These are phyloP conservation scores for Molossus molossus DNA, from an alignment of 2,797 vertebrate genomes.

Conservation along the genomic window DNA sequence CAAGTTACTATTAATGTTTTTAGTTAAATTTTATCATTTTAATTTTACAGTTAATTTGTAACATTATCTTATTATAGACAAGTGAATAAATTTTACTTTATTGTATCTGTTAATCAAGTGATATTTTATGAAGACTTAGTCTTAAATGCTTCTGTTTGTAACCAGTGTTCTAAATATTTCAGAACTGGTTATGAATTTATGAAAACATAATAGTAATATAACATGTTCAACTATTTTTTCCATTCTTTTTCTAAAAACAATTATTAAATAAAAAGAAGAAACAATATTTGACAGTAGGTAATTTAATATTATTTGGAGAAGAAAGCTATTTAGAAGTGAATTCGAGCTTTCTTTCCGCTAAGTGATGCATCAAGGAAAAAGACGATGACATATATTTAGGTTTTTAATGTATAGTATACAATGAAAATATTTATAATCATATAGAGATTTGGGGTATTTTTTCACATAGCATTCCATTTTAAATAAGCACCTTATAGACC, in stretches of 20 bases:
- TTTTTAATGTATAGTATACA: not conserved
- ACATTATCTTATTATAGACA: not conserved
- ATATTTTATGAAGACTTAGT: not conserved
- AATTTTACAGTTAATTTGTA: not conserved
- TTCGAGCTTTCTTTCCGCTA: not conserved
- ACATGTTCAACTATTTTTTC: not conserved
- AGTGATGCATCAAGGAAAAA: not conserved
- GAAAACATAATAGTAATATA: not conserved
- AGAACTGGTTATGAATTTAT: not conserved
- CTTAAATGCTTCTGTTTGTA: constrained; percentile 3
- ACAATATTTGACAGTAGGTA: not conserved
- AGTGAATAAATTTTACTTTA: not conserved
- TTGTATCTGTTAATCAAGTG: not conserved
- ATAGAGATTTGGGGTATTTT: not conserved
- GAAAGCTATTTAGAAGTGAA: constrained; percentile 55
- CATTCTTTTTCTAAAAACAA: not conserved
- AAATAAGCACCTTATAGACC: constrained; percentile 10
- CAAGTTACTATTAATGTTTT: not conserved
- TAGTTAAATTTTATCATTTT: constrained; percentile 16
- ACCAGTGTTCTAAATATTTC: not conserved
- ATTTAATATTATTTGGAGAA: constrained; percentile 21
- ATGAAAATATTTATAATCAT: constrained; percentile 22
- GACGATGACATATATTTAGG: not conserved
- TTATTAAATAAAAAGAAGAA: constrained; percentile 41
- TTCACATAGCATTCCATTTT: not conserved